Evolutionary conservation across 2,797 vertebrate species (phyloP).

Genomic region (Peromyscus melanophrys): DNA sequence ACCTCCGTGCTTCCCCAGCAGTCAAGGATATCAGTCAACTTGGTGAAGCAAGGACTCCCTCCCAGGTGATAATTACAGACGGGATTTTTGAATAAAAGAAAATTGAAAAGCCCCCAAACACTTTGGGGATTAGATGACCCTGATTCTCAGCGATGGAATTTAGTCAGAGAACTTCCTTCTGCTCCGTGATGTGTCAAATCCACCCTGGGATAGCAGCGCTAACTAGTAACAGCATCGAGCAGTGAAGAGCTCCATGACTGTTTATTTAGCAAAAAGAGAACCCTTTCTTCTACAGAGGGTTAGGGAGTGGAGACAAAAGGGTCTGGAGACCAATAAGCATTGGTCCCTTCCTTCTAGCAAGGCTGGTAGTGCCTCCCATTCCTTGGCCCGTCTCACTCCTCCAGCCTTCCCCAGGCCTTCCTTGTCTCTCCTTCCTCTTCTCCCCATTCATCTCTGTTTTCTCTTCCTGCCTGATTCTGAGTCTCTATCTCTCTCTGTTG

Average conservation of each 20-base stretch:
- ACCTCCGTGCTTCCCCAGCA: conserved; percentile 21
- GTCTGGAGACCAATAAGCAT: not conserved
- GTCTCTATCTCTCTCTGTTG: not conserved
- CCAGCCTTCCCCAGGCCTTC: too few relatives aligned
- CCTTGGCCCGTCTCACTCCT: rapidly evolving
- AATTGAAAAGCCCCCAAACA: not conserved
- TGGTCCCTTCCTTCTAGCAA: rapidly evolving
- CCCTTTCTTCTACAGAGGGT: not conserved
- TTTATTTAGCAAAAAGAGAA: not conserved
- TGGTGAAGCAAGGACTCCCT: conserved; percentile 6
- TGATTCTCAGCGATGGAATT: not conserved
- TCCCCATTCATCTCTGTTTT: not conserved
- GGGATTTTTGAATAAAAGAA: conserved; percentile 19
- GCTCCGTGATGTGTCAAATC: not conserved
- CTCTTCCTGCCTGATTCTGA: not conserved
- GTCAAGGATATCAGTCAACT: not conserved
- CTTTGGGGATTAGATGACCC: not conserved
- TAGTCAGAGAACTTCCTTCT: not conserved
- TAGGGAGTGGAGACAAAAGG: rapidly evolving
- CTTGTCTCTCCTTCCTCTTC: not conserved
- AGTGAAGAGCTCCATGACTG: not conserved
- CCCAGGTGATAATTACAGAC: conserved; percentile 27
- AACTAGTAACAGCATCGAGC: not conserved
- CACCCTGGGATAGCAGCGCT: not conserved
- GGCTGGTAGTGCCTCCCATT: rapidly evolving